Percentiles rank a stretch among this genome's conserved stretches.
These are phyloP conservation scores for Bruchidius siliquastri DNA, from an alignment of 2,888 invertebrate species.

Conservation along the genomic window DNA sequence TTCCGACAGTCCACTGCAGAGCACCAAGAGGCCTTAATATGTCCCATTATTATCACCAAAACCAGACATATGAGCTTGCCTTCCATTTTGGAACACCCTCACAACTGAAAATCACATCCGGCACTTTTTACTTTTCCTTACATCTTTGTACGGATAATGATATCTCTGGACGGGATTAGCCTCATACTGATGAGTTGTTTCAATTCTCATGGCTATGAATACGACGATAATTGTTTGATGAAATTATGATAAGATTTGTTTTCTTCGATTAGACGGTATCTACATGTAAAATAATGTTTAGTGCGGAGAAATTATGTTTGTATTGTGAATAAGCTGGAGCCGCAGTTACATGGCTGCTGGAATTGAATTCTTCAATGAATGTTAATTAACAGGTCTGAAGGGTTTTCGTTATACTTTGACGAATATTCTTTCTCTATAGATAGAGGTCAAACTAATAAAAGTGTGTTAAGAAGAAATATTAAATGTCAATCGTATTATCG, in stretches of 20 bases:
- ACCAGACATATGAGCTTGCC: background rate
- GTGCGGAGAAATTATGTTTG: background rate
- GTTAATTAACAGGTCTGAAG: too few species aligned
- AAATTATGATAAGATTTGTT: background rate
- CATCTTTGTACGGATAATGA: background rate
- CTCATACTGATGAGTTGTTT: background rate
- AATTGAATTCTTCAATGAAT: too few species aligned
- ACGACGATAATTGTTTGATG: background rate
- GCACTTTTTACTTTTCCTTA: background rate
- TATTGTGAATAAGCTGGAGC: too few species aligned
- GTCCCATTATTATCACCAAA: background rate
- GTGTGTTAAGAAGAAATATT: too few species aligned
- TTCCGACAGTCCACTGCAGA: constrained; percentile 17
- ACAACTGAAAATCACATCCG: background rate
- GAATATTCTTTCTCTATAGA: too few species aligned
- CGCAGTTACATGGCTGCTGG: too few species aligned
- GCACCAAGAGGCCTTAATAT: background rate
- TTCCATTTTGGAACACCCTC: background rate
- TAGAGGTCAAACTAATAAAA: too few species aligned
- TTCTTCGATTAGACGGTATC: background rate
- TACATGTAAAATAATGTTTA: background rate
- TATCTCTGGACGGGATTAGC: background rate
- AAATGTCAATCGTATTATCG: too few species aligned
- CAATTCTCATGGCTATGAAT: background rate
- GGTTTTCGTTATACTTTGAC: too few species aligned